A percentile compares a stretch with the other conserved stretches of the same genome.
Conservation (phyloP, 2,888 invertebrate species). For the Melanotus villosus region DNA sequence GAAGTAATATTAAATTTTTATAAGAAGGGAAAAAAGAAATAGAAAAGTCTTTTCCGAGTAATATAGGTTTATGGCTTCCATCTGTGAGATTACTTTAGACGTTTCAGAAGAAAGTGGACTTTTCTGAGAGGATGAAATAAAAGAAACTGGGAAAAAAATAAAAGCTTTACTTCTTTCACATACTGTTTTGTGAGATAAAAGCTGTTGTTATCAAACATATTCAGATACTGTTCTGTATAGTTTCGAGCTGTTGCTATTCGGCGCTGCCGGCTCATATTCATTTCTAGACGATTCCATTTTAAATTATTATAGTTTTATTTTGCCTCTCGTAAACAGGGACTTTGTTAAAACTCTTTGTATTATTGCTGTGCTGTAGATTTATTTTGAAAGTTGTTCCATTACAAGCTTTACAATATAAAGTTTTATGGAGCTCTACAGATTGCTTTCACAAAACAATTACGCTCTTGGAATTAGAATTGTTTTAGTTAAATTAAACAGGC, state of each 20-base stretch:
- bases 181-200: slow-evolving; percentile 62
- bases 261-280: slow-evolving; percentile 47
- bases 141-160: slow-evolving; percentile 60
- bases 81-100: slow-evolving; percentile 70
- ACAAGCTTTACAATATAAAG: slow-evolving; percentile 44
- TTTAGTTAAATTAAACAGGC: slow-evolving; percentile 30
- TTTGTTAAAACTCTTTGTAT: slow-evolving; percentile 56
- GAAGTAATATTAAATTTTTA: slow-evolving; percentile 70
- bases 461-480: slow-evolving; percentile 37
- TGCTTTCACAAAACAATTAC: slow-evolving; percentile 46
- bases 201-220: slow-evolving; percentile 64
- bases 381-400: slow-evolving; percentile 56
- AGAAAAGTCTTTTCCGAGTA: slow-evolving; percentile 69
- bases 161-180: slow-evolving; percentile 62
- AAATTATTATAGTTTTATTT: slow-evolving; percentile 66
- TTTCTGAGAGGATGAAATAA: slow-evolving; percentile 62
- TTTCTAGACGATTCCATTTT: slow-evolving; percentile 66
- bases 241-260: slow-evolving; percentile 42
- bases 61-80: slow-evolving; percentile 70
- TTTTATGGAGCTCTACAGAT: slow-evolving; percentile 43
- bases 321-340: slow-evolving; percentile 56
- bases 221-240: slow-evolving; percentile 53
- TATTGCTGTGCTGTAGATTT: slow-evolving; percentile 53
- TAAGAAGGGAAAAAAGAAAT: slow-evolving; percentile 68
- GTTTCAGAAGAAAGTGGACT: slow-evolving; percentile 68